Conservation (phyloP, 2,113 vertebrate genomes). For the Sander vitreus region DNA sequence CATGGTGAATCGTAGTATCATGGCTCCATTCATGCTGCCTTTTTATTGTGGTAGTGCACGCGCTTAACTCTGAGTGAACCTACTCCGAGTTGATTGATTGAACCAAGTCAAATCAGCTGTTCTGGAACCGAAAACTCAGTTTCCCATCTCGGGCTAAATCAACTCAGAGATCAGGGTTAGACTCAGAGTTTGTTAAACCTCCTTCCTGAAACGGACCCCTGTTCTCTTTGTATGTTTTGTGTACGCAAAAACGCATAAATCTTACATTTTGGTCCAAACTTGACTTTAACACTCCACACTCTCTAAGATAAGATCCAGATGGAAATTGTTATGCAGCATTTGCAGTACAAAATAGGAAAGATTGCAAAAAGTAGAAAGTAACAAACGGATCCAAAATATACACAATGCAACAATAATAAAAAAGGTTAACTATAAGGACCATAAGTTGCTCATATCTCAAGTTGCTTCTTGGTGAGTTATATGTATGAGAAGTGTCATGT, state of each 20-base stretch:
- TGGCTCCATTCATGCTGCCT: no score
- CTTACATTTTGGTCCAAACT: constrained; percentile 7
- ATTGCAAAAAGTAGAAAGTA: background rate
- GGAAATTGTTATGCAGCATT: background rate
- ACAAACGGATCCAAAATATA: background rate
- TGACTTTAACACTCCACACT: no score
- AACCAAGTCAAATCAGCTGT: no score
- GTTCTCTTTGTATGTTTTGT: background rate
- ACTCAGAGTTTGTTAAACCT: no score
- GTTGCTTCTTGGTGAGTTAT: background rate
- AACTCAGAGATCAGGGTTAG: no score
- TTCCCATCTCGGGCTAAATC: no score
- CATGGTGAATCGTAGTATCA: no score
- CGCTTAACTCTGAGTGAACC: no score
- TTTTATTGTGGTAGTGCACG: no score
- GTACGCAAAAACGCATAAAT: background rate
- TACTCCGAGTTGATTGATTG: no score
- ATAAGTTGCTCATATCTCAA: background rate
- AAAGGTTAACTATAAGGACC: background rate
- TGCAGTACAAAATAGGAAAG: background rate
- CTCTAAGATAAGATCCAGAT: background rate
- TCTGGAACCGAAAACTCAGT: no score
- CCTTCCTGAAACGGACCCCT: background rate
- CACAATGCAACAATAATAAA: background rate
- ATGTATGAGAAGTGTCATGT: background rate